Evolutionary conservation across 2,113 vertebrate genomes (phyloP), one percentile per base, ranked within the genome.

Genomic region (Brienomyrus brachyistius): DNA sequence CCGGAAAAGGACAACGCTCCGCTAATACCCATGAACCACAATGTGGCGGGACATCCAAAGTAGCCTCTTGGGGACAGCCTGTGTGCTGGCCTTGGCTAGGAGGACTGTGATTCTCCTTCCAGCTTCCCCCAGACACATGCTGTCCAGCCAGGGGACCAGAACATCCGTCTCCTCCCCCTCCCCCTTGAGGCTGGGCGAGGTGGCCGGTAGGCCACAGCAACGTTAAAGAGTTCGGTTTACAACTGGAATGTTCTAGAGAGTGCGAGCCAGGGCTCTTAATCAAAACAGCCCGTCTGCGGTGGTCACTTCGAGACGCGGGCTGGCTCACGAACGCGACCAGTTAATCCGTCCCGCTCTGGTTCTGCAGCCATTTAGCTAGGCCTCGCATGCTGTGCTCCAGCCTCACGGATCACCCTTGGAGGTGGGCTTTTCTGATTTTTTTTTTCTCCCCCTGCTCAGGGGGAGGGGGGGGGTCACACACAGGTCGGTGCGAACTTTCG

Each of bases 181-280:
- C n/a, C 48, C 85, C n/a, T 56, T 15, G 23, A 86, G 83, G 48
- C n/a, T 51, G 83, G 45, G 83, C n/a, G 74, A 51, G 45, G 45
- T 15, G 48, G 48, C 45, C 35, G 4, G 85, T 31, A 19, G 51
- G 51, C 85, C 47, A 51, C 85, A 54, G 85, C 56, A 54, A 54
- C 43, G 21, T 45, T 43, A 40, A 31, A 45, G 56, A 45, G 87
- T 23, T 80, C 13, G 27, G 56, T 66, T 66, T 45, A 66, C 59
- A 40, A 15, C 87, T 88, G 87, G 87, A 62, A 88, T 62, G 87
- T 51, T 59, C 35, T 87, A 35, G 85, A 87, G 51, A n/a, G 10
- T 35, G 54, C 17, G 17, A 62, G 35, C 31, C 50, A 43, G 45
- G 23, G 40, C 56, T 23, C 31, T 59, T 59, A 59, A 66, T 88